phyloP scores from a whole-genome alignment of 2,888 invertebrate genomes.

The Fragum sueziense region DNA sequence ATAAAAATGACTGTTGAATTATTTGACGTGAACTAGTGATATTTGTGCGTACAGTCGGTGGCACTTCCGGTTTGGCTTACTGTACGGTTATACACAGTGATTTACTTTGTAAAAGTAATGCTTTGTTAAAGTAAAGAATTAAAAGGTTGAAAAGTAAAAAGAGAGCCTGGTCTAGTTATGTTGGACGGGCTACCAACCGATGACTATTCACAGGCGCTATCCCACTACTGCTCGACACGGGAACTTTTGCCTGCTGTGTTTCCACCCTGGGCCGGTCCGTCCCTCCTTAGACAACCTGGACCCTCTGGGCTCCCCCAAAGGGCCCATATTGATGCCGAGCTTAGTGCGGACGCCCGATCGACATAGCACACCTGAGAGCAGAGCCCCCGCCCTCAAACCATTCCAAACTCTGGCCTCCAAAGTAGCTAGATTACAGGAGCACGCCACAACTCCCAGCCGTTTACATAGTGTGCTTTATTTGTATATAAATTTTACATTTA shows the following conservation, averaged over 20 bases:
- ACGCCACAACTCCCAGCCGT: conserved; percentile 96
- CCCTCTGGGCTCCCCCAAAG: conserved; percentile 91
- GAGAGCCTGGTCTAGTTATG: conserved; percentile 89
- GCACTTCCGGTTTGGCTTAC: no score
- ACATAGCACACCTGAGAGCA: conserved; percentile 88
- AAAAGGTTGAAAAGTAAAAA: conserved; percentile 82
- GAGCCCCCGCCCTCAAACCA: conserved; percentile 95
- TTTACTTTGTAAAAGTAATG: no score
- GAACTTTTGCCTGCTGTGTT: conserved; percentile 99
- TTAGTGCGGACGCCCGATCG: conserved; percentile 95
- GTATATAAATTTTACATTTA: no score
- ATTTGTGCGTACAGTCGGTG: no score
- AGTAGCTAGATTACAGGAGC: conserved; percentile 99
- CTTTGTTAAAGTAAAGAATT: no score
- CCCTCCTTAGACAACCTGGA: conserved; percentile 98
- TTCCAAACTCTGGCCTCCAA: conserved; percentile 94
- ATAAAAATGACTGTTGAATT: no score
- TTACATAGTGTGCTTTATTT: no score
- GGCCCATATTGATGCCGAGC: conserved; percentile 98
- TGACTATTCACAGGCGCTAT: conserved; percentile 97
- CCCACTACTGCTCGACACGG: conserved; percentile 89
- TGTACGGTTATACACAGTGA: no score
- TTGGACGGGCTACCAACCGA: conserved; percentile 90
- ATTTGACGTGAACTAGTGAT: no score
- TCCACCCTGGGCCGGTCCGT: conserved; percentile 99